These are phyloP conservation scores for Enteromius anoplus DNA, from an alignment of 2,797 vertebrate genomes.

Conservation along the genomic window DNA sequence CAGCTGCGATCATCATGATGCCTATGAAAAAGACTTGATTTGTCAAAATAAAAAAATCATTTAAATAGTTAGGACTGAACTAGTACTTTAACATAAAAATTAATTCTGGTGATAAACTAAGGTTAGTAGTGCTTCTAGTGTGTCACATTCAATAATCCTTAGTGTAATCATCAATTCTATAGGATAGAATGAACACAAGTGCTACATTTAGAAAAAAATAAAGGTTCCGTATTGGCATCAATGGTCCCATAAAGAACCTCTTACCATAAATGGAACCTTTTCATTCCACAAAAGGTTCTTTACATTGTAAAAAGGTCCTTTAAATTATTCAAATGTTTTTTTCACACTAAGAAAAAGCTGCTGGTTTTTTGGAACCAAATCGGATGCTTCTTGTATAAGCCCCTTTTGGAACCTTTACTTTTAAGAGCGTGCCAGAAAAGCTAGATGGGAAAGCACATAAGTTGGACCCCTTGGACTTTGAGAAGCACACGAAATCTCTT, in stretches of 20 bases:
- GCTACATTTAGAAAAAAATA: no score
- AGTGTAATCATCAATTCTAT: background rate
- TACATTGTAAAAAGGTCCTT: no score
- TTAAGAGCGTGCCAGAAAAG: background rate
- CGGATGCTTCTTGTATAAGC: no score
- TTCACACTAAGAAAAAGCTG: no score
- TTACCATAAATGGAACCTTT: no score
- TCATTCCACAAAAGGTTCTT: no score
- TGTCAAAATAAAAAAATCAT: background rate
- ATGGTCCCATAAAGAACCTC: no score
- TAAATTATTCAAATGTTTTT: no score
- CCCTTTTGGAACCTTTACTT: background rate
- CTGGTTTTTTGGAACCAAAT: no score
- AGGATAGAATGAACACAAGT: background rate
- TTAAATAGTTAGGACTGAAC: background rate
- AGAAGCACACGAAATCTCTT: constrained; percentile 59
- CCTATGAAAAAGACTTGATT: background rate
- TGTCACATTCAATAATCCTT: background rate
- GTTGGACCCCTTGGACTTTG: background rate
- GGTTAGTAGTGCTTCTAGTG: background rate
- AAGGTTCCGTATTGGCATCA: no score
- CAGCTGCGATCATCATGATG: background rate
- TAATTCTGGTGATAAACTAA: background rate
- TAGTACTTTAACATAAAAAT: background rate
- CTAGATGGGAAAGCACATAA: background rate